Evolutionary conservation across 2,888 invertebrate species (phyloP).

Genomic region (Drosophila ezoana): DNA sequence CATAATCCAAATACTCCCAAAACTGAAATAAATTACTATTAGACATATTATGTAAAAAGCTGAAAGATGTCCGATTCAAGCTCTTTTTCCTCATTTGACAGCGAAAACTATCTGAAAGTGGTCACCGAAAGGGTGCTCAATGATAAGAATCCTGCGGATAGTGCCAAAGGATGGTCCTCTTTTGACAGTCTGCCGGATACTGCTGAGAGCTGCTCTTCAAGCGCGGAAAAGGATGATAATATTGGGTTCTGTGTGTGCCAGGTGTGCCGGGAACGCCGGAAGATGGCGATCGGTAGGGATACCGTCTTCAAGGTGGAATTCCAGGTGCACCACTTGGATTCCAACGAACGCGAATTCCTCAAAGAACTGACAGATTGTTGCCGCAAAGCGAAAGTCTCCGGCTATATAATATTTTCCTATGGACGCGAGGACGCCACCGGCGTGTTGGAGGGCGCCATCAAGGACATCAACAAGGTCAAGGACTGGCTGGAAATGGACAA

Average conservation of each 20-base stretch:
- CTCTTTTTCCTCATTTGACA: background rate
- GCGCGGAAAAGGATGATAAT: too few species aligned
- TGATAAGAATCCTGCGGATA: rapidly evolving
- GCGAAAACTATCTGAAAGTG: background rate
- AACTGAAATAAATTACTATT: too few species aligned
- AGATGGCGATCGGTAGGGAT: background rate
- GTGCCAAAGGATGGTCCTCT: too few species aligned
- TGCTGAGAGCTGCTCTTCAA: rapidly evolving
- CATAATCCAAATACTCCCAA: too few species aligned
- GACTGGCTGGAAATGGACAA: slow-evolving; percentile 9
- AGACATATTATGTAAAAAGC: too few species aligned
- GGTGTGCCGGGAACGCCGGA: background rate
- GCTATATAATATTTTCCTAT: slow-evolving; percentile 3
- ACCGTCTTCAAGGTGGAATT: slow-evolving; percentile 8
- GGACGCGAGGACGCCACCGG: background rate
- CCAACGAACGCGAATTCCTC: rapidly evolving
- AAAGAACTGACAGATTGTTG: background rate
- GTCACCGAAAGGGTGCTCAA: background rate
- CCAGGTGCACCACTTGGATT: background rate
- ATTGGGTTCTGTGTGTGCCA: background rate
- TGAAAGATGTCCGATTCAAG: background rate
- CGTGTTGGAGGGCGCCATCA: slow-evolving; percentile 12
- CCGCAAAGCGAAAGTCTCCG: background rate
- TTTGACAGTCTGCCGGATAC: rapidly evolving
- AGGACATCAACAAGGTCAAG: slow-evolving; percentile 4